A percentile compares a stretch with the other conserved stretches of the same genome.
phyloP scores from a whole-genome alignment of 1,140 invertebrate species.

The Eriocheir sinensis region DNA sequence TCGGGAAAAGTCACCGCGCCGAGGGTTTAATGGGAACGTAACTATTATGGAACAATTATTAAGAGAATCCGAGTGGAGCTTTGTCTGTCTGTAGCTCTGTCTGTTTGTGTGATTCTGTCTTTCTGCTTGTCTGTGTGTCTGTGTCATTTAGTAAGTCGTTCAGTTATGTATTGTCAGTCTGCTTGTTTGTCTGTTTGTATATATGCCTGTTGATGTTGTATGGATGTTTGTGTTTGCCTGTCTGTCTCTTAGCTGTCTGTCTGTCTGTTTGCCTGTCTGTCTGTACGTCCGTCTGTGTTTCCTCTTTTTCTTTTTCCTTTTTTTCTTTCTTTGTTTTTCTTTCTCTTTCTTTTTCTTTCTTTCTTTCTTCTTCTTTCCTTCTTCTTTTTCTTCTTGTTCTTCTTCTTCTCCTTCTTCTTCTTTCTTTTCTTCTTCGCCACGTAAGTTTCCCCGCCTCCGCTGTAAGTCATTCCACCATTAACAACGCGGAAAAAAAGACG shows the following conservation, averaged over 20 bases:
- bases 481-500: constrained; percentile 15
- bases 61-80: too few species aligned
- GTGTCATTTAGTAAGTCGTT: not conserved
- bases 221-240: too few species aligned
- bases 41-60: not conserved
- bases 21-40: not conserved
- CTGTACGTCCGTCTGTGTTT: not conserved
- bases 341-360: not conserved
- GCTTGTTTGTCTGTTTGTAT: too few species aligned
- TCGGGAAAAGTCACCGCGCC: not conserved
- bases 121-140: not conserved
- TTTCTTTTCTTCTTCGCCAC: not conserved
- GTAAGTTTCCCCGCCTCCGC: not conserved
- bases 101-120: not conserved
- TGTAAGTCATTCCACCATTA: constrained; percentile 25
- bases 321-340: not conserved
- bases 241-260: not conserved
- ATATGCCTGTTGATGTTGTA: too few species aligned
- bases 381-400: constrained; percentile 56
- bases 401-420: constrained; percentile 32
- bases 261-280: not conserved
- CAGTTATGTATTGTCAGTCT: too few species aligned
- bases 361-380: constrained; percentile 30
- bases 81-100: not conserved
- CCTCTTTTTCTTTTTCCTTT: not conserved